Evolutionary conservation across 2,113 vertebrate species (phyloP).

Genomic region (Grus americana): DNA sequence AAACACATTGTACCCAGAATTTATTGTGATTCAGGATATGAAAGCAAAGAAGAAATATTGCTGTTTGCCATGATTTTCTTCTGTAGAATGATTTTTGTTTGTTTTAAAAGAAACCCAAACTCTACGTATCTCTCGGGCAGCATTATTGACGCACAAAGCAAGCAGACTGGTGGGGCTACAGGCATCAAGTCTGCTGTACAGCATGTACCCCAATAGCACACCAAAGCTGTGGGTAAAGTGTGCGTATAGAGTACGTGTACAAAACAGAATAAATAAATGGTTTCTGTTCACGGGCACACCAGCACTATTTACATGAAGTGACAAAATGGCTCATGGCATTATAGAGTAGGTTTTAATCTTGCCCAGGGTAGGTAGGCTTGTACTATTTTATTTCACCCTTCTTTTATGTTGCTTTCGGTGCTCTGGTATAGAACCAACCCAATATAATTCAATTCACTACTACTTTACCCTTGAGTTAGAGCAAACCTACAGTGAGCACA

Average conservation of each 20-base stretch:
- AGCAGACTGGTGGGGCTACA: not conserved
- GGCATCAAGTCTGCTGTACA: not conserved
- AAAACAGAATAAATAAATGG: not conserved
- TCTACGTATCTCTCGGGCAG: accelerated
- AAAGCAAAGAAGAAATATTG: not conserved
- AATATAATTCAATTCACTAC: constrained; percentile 40
- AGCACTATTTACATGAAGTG: not conserved
- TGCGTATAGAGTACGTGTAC: accelerated
- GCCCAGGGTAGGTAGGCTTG: not conserved
- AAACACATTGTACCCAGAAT: not conserved
- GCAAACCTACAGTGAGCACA: constrained; percentile 51
- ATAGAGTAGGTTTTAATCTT: not conserved
- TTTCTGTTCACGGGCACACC: not conserved
- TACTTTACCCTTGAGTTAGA: constrained; percentile 55
- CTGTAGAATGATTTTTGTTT: not conserved
- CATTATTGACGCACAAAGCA: not conserved
- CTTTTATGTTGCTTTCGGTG: constrained; percentile 34
- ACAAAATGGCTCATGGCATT: not conserved
- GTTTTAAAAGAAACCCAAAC: not conserved
- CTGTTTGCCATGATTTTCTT: not conserved
- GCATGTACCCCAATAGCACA: not conserved
- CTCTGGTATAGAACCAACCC: constrained; percentile 9
- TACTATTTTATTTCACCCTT: constrained; percentile 26
- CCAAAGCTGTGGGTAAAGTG: no score
- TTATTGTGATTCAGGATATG: not conserved